These are phyloP conservation scores for Sebastes diploproa DNA, from an alignment of 2,797 vertebrate genomes.

Conservation along the genomic window DNA sequence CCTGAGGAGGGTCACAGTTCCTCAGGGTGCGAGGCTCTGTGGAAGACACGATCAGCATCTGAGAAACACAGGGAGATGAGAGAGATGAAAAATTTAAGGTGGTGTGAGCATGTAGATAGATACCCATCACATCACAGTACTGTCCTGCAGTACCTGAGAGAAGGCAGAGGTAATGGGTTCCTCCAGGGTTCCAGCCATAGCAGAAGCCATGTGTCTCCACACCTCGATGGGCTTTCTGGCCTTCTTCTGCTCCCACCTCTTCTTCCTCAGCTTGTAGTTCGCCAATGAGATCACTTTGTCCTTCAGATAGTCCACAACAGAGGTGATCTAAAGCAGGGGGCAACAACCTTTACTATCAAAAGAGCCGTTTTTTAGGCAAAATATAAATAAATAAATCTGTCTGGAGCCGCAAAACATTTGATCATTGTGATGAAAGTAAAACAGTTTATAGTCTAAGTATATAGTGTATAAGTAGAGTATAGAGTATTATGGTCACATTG, in stretches of 20 bases:
- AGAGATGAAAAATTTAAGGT: too few species aligned
- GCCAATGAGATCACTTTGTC: slow-evolving; percentile 39
- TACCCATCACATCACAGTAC: too few species aligned
- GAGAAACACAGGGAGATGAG: not conserved
- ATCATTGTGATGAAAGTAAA: too few species aligned
- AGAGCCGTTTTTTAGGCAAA: too few species aligned
- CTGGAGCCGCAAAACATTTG: too few species aligned
- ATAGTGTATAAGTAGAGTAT: too few species aligned
- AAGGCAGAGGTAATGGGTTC: slow-evolving; percentile 69
- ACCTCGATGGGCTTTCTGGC: slow-evolving; percentile 65
- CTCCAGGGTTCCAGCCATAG: slow-evolving; percentile 58
- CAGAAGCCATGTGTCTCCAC: slow-evolving; percentile 72
- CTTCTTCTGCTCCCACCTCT: slow-evolving; percentile 31
- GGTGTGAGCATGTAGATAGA: too few species aligned
- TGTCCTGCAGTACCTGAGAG: slow-evolving; percentile 66
- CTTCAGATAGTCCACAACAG: slow-evolving; percentile 66
- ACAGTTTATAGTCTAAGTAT: too few species aligned
- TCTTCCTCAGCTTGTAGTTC: slow-evolving; percentile 18
- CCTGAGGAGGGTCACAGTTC: slow-evolving; percentile 60
- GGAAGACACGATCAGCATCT: slow-evolving; percentile 78
- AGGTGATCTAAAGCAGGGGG: slow-evolving; percentile 25
- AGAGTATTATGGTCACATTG: too few species aligned
- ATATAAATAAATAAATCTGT: too few species aligned
- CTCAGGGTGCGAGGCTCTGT: slow-evolving; percentile 73
- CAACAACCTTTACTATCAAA: too few species aligned